A percentile compares a stretch with the other conserved stretches of the same genome.
These are phyloP conservation scores for Halcyon malimbica DNA, from an alignment of 2,113 vertebrate genomes.

Conservation along the genomic window DNA sequence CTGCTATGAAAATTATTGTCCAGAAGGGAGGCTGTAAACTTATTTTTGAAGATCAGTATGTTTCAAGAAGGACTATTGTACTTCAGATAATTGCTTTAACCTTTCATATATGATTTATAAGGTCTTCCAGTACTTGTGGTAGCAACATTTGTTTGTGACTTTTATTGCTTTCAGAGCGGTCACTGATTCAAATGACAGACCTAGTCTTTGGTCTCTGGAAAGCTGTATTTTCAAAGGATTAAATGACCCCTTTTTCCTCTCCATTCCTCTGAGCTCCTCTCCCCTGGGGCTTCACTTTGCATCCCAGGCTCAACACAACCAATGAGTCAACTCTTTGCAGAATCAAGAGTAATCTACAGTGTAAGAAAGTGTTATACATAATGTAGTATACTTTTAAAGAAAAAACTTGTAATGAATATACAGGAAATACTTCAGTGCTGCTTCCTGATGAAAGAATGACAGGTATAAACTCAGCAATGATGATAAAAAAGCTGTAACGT, in stretches of 20 bases:
- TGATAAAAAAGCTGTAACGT: background rate
- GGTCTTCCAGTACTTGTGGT: background rate
- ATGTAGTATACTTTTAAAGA: background rate
- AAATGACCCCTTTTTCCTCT: background rate
- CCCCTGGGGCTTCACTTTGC: background rate
- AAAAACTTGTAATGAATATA: background rate
- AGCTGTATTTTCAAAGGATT: background rate
- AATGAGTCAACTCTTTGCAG: background rate
- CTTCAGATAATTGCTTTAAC: conserved; percentile 37
- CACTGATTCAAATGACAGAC: conserved; percentile 21
- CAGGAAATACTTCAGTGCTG: background rate
- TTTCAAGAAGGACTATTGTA: conserved; percentile 23
- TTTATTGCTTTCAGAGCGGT: conserved; percentile 14
- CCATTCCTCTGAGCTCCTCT: background rate
- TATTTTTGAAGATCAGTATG: conserved; percentile 9
- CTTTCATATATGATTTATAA: conserved; percentile 29
- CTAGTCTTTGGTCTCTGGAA: background rate
- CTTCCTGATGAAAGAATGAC: background rate
- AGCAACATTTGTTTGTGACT: conserved; percentile 21
- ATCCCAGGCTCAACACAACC: background rate
- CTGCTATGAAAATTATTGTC: conserved; percentile 45
- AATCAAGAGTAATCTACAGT: background rate
- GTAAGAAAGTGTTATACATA: background rate
- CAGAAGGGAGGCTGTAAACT: conserved; percentile 22
- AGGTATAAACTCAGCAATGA: background rate